Conservation (phyloP, 1,140 invertebrate genomes). For the Musca domestica region DNA sequence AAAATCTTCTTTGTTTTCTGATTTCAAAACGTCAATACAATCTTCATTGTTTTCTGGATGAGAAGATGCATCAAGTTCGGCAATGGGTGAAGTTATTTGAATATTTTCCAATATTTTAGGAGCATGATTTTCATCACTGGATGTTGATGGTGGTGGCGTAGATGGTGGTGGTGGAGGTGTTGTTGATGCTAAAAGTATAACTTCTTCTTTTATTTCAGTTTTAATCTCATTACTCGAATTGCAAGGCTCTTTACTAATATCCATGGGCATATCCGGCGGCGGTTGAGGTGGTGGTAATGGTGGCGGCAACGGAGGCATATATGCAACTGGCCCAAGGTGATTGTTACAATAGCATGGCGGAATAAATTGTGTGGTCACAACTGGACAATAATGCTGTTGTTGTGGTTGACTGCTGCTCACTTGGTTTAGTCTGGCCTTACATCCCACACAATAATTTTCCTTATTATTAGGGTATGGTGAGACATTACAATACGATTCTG, state of each 20-base stretch:
- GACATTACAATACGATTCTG: too few relatives aligned
- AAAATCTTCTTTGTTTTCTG: neutral
- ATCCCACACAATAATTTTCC: too few relatives aligned
- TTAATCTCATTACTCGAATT: neutral
- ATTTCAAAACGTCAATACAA: neutral
- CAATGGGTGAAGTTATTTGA: neutral
- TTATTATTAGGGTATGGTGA: too few relatives aligned
- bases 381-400: too few relatives aligned
- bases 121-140: neutral
- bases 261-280: neutral
- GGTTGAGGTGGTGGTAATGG: conserved; percentile 5
- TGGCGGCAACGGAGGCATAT: neutral
- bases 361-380: too few relatives aligned
- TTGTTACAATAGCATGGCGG: too few relatives aligned
- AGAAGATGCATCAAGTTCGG: conserved; percentile 2
- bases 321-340: too few relatives aligned
- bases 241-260: neutral
- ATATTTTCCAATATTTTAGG: too few relatives aligned
- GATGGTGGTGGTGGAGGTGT: neutral
- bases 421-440: too few relatives aligned
- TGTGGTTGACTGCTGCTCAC: too few relatives aligned
- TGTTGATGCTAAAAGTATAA: neutral
- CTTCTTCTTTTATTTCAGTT: neutral
- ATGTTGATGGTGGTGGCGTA: neutral
- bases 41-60: conserved; percentile 1